Conservation (phyloP, 2,888 invertebrate species). For the Poecilus cupreus region DNA sequence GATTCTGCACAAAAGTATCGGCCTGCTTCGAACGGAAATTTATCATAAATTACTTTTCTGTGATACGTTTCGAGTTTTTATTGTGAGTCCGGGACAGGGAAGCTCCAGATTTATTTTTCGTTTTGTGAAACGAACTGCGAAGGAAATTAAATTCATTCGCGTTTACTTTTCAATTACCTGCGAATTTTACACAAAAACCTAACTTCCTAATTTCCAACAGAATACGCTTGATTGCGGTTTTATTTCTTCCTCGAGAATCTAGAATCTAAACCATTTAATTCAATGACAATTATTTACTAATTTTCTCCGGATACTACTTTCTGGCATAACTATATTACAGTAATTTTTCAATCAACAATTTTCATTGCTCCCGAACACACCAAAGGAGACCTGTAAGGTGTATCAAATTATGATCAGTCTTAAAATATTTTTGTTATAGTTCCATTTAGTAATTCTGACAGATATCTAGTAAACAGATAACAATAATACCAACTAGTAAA, state of each 20-base stretch:
- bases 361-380: too few relatives aligned
- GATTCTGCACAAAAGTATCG: not conserved
- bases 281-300: constrained; percentile 3
- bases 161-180: constrained; percentile 39
- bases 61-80: constrained; percentile 33
- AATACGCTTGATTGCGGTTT: constrained; percentile 18
- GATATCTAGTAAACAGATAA: too few relatives aligned
- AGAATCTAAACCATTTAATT: not conserved
- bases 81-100: constrained; percentile 23
- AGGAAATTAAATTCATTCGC: constrained; percentile 39
- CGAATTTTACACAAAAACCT: constrained; percentile 35
- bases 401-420: too few relatives aligned
- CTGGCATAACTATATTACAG: not conserved
- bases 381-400: too few relatives aligned
- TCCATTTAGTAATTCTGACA: too few relatives aligned
- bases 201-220: constrained; percentile 26
- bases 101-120: constrained; percentile 34
- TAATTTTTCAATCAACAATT: too few relatives aligned
- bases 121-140: constrained; percentile 44
- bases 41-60: constrained; percentile 36
- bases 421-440: too few relatives aligned
- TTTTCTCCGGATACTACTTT: not conserved
- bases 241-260: not conserved
- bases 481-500: too few relatives aligned
- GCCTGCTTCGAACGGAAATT: constrained; percentile 11